Evolutionary conservation across 30 jellyfish, hydroid and myxozoan species (phyloP), one percentile per base, ranked within the genome.

Genomic region (Catostylus mosaicus): DNA sequence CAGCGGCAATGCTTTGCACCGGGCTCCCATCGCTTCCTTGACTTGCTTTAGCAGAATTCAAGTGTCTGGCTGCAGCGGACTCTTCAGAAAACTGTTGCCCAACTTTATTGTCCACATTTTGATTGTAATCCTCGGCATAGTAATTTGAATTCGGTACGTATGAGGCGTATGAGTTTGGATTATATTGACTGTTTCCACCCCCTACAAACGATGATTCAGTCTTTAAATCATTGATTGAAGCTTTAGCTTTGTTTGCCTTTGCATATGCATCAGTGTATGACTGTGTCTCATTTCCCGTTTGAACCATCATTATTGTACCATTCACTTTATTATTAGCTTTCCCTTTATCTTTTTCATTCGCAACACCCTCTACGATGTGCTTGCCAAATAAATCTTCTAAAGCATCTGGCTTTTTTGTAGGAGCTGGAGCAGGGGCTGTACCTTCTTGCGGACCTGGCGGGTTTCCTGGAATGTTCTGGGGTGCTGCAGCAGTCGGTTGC

Each of bases 271-370:
- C 64, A 1, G 45, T 4, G 1, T 29, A 10, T 19, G 62, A 59
- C 59, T 50, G 74, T 7, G 92, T 82, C 2, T 82, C 16, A 32
- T 70, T 82, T 20, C 92, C 92, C 34, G 92, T 82, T 47, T 82
- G 92, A 34, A 82, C 80, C 23, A 82, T 26, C 92, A 82, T 68
- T 10, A 82, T 52, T 14, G 85, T 72, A 59, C 38, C 10, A 24
- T 23, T 59, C 24, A n/a, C n/a, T n/a, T 30, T 26, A 46, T 82
- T 68, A 20, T 56, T 54, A 65, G 67, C 22, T 14, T 57, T 70
- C 12, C 31, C 2, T 0, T 69, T 56, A 30, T 69, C 73, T 8
- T 50, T 78, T 52, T 51, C 50, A 27, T 26, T 59, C 8, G 47
- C 72, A 3, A 66, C 47, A n/a, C 74, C 69, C 47, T 82, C 92